phyloP scores from a whole-genome alignment of 2,888 invertebrate genomes.

The Cheiracanthium punctorium region DNA sequence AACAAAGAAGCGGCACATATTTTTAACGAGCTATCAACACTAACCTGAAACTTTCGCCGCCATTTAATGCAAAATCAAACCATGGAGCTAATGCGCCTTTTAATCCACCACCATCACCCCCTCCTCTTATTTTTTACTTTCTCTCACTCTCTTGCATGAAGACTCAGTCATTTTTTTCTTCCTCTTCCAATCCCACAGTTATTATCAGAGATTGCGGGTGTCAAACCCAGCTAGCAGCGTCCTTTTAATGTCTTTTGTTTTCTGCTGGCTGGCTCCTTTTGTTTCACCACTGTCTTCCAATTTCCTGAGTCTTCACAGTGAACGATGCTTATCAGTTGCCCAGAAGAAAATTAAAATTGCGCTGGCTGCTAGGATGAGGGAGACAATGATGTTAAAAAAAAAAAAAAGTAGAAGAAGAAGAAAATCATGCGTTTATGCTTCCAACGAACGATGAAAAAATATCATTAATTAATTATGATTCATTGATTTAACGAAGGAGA shows the following conservation, averaged over 20 bases:
- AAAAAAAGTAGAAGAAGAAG: slow-evolving; percentile 14
- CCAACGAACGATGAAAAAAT: slow-evolving; percentile 57
- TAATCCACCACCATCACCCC: not conserved
- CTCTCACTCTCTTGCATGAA: slow-evolving; percentile 2
- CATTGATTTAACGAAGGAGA: slow-evolving; percentile 62
- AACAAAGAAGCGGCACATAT: slow-evolving; percentile 33
- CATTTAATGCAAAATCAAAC: slow-evolving; percentile 62
- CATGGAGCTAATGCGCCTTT: slow-evolving; percentile 52
- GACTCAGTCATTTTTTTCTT: slow-evolving; percentile 27
- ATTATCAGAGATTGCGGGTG: slow-evolving; percentile 67
- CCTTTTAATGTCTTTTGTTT: slow-evolving; percentile 66
- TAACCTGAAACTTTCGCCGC: slow-evolving; percentile 49
- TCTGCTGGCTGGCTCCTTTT: slow-evolving; percentile 42
- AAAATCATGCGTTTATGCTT: slow-evolving; percentile 15
- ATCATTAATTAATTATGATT: slow-evolving; percentile 70
- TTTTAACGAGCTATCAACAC: slow-evolving; percentile 52
- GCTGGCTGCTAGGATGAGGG: slow-evolving; percentile 23
- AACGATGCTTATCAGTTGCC: slow-evolving; percentile 57
- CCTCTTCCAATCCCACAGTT: slow-evolving; percentile 31
- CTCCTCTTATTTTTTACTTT: slow-evolving; percentile 15
- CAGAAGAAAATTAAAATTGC: slow-evolving; percentile 62
- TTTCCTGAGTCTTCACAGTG: slow-evolving; percentile 54
- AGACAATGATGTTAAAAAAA: not conserved
- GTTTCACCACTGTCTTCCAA: slow-evolving; percentile 55
- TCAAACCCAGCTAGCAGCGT: slow-evolving; percentile 58